Evolutionary conservation across 2,888 invertebrate species (phyloP).

Genomic region (Dryomyza anilis): DNA sequence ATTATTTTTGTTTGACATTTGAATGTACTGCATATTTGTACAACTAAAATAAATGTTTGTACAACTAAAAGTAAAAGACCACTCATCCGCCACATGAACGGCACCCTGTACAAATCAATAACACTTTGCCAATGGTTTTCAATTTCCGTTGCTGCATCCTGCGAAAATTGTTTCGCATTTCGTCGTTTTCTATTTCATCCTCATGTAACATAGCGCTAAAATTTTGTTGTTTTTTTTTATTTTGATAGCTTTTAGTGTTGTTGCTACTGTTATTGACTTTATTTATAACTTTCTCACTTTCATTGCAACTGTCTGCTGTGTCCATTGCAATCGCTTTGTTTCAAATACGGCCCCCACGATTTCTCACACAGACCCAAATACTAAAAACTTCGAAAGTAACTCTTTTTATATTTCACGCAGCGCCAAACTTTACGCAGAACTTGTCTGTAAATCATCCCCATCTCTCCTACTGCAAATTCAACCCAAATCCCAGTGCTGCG

Average conservation of each 20-base stretch:
- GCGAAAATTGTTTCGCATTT: conserved; percentile 1
- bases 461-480: neutral
- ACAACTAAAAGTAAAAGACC: no score
- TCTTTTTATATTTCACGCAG: no score
- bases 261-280: conserved; percentile 14
- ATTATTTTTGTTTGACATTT: no score
- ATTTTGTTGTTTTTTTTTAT: neutral
- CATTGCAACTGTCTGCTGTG: conserved; percentile 13
- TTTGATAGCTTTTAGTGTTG: neutral
- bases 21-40: no score
- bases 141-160: conserved; percentile 19
- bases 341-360: conserved; percentile 6
- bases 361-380: conserved; percentile 1
- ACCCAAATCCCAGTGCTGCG: neutral
- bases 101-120: conserved; percentile 10
- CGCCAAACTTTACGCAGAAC: neutral
- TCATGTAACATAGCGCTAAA: neutral
- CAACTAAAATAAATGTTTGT: no score
- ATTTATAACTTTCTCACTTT: conserved; percentile 28
- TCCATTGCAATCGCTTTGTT: conserved; percentile 19
- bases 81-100: no score
- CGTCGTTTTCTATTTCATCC: neutral
- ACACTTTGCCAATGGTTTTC: conserved; percentile 12
- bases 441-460: neutral
- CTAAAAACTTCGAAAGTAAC: no score